Evolutionary conservation across 1,140 invertebrate species (phyloP).

Genomic region (Leptonema lineaticorne): DNA sequence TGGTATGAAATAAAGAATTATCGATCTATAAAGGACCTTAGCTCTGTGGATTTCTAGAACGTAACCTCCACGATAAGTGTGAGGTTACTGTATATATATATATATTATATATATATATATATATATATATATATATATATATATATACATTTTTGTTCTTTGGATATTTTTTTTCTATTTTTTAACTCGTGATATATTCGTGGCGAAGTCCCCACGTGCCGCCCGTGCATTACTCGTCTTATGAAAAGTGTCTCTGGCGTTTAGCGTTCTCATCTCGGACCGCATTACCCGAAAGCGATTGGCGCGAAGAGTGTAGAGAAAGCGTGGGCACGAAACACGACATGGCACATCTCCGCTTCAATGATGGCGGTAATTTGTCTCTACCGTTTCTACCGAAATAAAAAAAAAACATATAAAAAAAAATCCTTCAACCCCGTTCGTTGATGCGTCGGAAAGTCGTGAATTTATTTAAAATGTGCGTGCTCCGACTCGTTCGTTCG

Average conservation of each 20-base stretch:
- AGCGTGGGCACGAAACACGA: not conserved
- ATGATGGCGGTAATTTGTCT: conserved; percentile 14
- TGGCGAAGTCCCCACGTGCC: not conserved
- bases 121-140: too few relatives aligned
- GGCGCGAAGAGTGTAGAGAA: too few relatives aligned
- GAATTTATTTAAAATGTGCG: not conserved
- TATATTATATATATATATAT: too few relatives aligned
- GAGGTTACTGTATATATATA: too few relatives aligned
- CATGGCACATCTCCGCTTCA: not conserved
- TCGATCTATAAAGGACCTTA: too few relatives aligned
- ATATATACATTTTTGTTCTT: not conserved
- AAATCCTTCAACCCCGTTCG: not conserved
- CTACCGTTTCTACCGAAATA: not conserved
- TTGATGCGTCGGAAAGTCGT: not conserved
- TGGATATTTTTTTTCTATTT: not conserved
- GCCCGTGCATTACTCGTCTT: not conserved
- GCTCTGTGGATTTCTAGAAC: too few relatives aligned
- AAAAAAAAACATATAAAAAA: not conserved
- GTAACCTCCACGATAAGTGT: too few relatives aligned
- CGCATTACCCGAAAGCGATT: conserved; percentile 3
- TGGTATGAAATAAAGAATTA: too few relatives aligned
- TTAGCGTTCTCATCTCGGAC: not conserved
- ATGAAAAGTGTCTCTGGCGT: not conserved
- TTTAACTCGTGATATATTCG: not conserved
- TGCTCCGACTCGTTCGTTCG: not conserved